Evolutionary conservation across 2,888 invertebrate species (phyloP), one percentile per base, ranked within the genome.

Genomic region (Luperina testacea): DNA sequence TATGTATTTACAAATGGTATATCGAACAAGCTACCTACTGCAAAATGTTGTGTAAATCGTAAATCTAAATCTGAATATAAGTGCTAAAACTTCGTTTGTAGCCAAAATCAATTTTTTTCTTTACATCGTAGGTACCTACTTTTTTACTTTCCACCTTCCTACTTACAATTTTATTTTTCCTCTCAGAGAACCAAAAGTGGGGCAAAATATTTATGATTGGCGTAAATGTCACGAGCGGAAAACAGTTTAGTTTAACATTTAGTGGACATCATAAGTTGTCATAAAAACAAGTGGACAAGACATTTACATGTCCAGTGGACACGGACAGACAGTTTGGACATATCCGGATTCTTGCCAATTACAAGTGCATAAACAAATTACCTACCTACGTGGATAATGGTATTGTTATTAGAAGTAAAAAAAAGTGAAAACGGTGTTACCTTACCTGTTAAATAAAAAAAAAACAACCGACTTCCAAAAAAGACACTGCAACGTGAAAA

Each of bases 281-380:
- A 77, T 73, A 70, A 38, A 24, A 71, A 87, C 83, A 78, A 85
- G 83, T 73, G 27, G 69, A 74, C 42, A n/a, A 32, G 80, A 85
- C 83, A 65, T 72, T 64, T 42, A 59, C 65, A 63, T 72, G 85
- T 69, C 75, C 45, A 57, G 57, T 68, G n/a, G 45, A 69, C 45
- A 67, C 20, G 17, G 20, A 53, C 32, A 7, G 67, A 80, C 79
- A 75, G 77, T 63, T 63, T 45, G 20, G 69, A 85, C 68, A 70
- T 77, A 83, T 87, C 87, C 87, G 80, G 38, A 78, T 77, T 80
- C 17, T 63, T 71, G 20, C 6, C 69, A 79, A 80, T 81, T 70
- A 51, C 27, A 78, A 69, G 57, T 84, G 53, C 78, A 77, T 72
- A 45, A 59, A 73, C 27, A 61, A 68, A 74, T 78, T n/a, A 32